Percentiles rank a stretch among this genome's conserved stretches.
Conservation (phyloP, 2,797 vertebrate genomes). For the Gouania willdenowi region DNA sequence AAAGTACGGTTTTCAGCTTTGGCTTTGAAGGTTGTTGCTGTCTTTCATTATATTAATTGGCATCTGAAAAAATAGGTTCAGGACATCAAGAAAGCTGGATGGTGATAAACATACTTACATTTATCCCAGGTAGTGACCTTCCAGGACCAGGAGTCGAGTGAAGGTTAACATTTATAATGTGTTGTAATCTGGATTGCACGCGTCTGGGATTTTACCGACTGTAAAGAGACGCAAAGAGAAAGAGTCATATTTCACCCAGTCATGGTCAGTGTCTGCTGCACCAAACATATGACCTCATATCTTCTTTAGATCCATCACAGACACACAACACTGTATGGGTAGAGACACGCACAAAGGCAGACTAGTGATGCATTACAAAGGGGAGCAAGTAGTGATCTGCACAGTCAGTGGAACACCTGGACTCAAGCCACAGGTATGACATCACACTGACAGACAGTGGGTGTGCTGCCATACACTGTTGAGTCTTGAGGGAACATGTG, state of each 20-base stretch:
- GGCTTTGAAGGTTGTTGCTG: no score
- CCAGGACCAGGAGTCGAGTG: no score
- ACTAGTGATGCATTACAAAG: constrained; percentile 9
- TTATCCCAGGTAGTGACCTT: no score
- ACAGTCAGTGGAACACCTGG: constrained; percentile 58
- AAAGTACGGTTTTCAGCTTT: no score
- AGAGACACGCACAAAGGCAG: not conserved
- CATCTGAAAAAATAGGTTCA: no score
- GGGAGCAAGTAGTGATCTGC: constrained; percentile 8
- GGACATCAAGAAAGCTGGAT: no score
- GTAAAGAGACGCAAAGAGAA: not conserved
- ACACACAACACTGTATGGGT: not conserved
- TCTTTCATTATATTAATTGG: no score
- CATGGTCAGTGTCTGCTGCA: constrained; percentile 35
- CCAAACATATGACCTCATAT: constrained; percentile 47
- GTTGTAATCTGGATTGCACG: no score
- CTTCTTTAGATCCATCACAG: constrained; percentile 14
- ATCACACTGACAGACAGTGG: constrained; percentile 30
- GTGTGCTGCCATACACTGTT: constrained; percentile 3
- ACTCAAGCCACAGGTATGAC: constrained; percentile 38
- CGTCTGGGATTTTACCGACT: no score
- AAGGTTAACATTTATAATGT: no score
- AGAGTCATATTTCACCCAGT: constrained; percentile 6
- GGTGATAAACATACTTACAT: no score
- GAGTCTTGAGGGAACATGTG: constrained; percentile 46